Evolutionary conservation across 53 echinoderm and acorn worm species (phyloP).

Genomic region (Echinometra lucunter): DNA sequence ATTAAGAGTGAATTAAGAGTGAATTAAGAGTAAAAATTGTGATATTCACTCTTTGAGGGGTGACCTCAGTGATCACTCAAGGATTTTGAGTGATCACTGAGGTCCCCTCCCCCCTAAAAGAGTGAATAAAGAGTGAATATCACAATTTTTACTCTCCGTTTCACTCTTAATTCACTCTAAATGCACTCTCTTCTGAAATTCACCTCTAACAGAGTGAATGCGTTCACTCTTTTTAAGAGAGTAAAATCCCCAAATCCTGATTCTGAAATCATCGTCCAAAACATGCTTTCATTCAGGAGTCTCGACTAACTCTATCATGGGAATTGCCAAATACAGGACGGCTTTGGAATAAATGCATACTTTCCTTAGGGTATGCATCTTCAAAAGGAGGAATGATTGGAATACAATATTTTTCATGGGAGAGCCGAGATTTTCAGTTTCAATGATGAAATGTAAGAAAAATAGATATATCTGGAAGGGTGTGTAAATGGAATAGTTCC

Average conservation of each 20-base stretch:
- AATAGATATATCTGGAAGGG: not conserved
- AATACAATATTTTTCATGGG: not conserved
- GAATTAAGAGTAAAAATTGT: too few species aligned
- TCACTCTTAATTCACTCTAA: too few species aligned
- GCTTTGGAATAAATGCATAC: not conserved
- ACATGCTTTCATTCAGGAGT: not conserved
- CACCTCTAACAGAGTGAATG: too few species aligned
- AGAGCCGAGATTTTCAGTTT: not conserved
- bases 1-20: too few species aligned
- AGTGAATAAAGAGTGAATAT: too few species aligned
- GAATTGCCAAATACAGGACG: not conserved
- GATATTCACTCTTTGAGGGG: too few species aligned
- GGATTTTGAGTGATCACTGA: too few species aligned
- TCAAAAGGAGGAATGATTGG: not conserved
- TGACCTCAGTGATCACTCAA: too few species aligned
- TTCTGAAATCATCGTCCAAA: not conserved
- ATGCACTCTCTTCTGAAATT: too few species aligned
- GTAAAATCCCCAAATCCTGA: not conserved
- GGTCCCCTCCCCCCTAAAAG: too few species aligned
- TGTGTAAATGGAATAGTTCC: not conserved
- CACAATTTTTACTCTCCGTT: too few species aligned
- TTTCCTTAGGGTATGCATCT: not conserved
- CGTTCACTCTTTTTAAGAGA: not conserved
- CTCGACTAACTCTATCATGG: not conserved
- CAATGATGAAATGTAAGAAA: not conserved